These are phyloP conservation scores for Garrulus glandarius DNA, from an alignment of 2,797 vertebrate genomes.

Conservation along the genomic window DNA sequence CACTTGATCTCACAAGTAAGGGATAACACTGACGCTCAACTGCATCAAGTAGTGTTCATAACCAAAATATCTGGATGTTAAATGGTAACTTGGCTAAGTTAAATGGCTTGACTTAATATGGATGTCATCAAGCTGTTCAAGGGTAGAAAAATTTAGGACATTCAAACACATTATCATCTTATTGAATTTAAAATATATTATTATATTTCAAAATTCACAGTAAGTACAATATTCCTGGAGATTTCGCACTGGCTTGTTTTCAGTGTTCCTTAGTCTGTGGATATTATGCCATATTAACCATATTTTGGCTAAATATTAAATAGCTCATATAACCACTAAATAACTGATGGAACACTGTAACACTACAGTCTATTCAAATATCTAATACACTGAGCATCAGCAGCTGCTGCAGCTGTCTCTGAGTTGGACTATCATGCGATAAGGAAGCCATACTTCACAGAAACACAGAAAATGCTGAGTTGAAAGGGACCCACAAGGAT, in stretches of 20 bases:
- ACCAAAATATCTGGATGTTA: neutral
- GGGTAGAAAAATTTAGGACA: neutral
- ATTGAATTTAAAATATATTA: neutral
- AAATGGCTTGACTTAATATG: neutral
- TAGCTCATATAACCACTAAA: neutral
- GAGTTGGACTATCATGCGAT: neutral
- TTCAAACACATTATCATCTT: neutral
- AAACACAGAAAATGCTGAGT: neutral
- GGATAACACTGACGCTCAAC: neutral
- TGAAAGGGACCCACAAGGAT: neutral
- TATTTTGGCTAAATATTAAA: neutral
- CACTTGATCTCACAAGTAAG: neutral
- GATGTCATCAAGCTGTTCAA: neutral
- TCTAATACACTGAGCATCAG: neutral
- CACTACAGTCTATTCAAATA: neutral
- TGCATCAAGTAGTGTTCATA: neutral
- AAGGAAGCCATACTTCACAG: neutral
- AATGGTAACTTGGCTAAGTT: too few species aligned
- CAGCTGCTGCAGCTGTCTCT: neutral
- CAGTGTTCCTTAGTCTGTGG: neutral
- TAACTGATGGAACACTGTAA: neutral
- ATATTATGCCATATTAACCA: neutral
- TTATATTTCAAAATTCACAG: neutral
- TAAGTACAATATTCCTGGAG: neutral
- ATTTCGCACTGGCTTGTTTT: neutral